Evolutionary conservation across 2,797 vertebrate genomes (phyloP).

Genomic region (Gila robusta): DNA sequence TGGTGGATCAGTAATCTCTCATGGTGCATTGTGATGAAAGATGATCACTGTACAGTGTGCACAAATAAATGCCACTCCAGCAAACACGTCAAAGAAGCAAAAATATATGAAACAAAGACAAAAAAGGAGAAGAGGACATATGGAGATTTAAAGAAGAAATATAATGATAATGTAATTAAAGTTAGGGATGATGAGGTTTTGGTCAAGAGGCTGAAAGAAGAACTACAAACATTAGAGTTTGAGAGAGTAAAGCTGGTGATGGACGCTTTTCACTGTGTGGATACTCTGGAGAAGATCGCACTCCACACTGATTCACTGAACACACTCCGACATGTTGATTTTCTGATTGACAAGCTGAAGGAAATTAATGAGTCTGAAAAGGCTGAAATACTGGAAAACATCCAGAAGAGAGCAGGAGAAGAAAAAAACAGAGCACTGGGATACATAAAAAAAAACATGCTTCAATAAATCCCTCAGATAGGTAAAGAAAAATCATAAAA

Average conservation of each 20-base stretch:
- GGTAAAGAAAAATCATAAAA: too few species aligned
- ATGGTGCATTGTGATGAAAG: accelerated
- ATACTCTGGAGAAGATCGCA: accelerated
- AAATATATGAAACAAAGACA: not conserved
- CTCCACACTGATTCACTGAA: not conserved
- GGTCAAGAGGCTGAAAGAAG: not conserved
- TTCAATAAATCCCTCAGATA: too few species aligned
- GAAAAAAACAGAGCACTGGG: accelerated
- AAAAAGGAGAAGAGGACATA: accelerated
- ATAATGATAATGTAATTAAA: accelerated
- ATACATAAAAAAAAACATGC: too few species aligned
- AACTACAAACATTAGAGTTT: not conserved
- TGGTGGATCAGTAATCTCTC: accelerated
- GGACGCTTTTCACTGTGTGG: not conserved
- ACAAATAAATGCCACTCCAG: not conserved
- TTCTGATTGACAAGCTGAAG: not conserved
- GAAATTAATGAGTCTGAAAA: not conserved
- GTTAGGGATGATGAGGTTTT: accelerated
- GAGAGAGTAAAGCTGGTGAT: not conserved
- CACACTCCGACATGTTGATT: accelerated
- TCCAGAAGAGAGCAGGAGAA: not conserved
- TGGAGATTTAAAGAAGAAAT: not conserved
- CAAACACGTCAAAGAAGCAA: accelerated
- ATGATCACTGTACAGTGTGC: not conserved
- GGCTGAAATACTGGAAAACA: accelerated